These are phyloP conservation scores for Drosophila melanosoma DNA, from an alignment of 2,888 invertebrate species.

Conservation along the genomic window DNA sequence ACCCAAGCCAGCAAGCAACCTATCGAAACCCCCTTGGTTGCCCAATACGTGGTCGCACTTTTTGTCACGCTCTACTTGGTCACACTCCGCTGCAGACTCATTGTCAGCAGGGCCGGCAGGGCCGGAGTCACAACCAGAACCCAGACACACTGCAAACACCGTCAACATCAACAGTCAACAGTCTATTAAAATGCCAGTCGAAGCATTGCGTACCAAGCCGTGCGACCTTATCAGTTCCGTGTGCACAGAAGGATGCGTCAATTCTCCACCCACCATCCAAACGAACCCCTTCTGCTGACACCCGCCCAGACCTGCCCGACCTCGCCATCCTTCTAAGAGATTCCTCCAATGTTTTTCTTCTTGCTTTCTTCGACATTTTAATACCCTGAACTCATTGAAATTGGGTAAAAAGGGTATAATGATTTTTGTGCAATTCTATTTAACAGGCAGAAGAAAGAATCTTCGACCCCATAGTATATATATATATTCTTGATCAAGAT, in stretches of 20 bases:
- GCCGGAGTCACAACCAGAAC: slow-evolving; percentile 6
- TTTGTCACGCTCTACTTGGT: slow-evolving; percentile 55
- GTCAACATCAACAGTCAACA: slow-evolving; percentile 73
- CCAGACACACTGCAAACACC: slow-evolving; percentile 73
- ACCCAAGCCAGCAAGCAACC: background rate
- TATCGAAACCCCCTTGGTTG: background rate
- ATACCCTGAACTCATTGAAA: too few species aligned
- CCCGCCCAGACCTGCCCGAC: background rate
- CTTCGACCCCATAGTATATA: too few species aligned
- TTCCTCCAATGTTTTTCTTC: slow-evolving; percentile 28
- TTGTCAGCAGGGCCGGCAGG: slow-evolving; percentile 21
- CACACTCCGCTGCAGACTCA: slow-evolving; percentile 33
- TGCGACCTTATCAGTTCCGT: slow-evolving; percentile 65
- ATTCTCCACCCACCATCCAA: background rate
- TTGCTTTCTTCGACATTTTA: background rate
- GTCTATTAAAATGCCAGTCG: slow-evolving; percentile 80
- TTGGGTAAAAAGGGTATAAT: too few species aligned
- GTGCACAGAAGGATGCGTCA: slow-evolving; percentile 35
- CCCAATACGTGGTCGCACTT: slow-evolving; percentile 54
- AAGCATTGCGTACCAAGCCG: slow-evolving; percentile 63
- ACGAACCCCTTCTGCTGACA: slow-evolving; percentile 1
- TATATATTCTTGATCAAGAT: too few species aligned
- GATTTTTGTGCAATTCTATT: too few species aligned
- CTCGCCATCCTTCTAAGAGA: background rate
- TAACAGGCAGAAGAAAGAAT: too few species aligned